These are phyloP conservation scores for Euura lappo DNA, from an alignment of 1,140 invertebrate genomes.

Conservation along the genomic window DNA sequence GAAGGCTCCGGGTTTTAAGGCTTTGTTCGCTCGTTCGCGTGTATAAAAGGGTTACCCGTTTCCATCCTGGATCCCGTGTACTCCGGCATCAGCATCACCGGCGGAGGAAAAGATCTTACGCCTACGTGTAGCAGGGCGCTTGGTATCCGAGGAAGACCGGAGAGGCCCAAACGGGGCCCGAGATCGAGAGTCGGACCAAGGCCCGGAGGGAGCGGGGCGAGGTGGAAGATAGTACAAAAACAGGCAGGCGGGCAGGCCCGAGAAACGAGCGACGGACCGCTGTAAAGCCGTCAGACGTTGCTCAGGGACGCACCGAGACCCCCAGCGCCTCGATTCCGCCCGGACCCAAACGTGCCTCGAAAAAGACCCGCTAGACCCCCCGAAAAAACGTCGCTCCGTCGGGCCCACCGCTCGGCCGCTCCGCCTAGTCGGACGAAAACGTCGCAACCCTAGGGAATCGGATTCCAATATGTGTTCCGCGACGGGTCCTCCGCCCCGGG, in stretches of 20 bases:
- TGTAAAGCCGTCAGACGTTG: conserved; percentile 39
- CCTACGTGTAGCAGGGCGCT: background rate
- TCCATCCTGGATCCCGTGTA: background rate
- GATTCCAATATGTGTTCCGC: background rate
- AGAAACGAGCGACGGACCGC: conserved; percentile 31
- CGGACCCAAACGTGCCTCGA: background rate
- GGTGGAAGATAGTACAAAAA: conserved; percentile 32
- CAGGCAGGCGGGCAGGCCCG: conserved; percentile 24
- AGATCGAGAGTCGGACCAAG: conserved; percentile 1
- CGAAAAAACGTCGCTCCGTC: background rate
- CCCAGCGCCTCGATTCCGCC: background rate
- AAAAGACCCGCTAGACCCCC: background rate
- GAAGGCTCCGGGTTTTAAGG: background rate
- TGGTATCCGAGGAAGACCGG: background rate
- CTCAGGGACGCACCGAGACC: conserved; percentile 36
- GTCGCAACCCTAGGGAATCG: background rate
- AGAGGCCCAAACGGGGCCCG: conserved; percentile 1
- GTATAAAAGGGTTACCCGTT: background rate
- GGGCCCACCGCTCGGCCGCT: too few relatives aligned
- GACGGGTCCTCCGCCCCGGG: background rate
- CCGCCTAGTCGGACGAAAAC: background rate
- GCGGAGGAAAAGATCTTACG: background rate
- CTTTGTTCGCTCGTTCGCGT: conserved; percentile 6
- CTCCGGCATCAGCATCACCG: background rate
- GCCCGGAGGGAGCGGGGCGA: conserved; percentile 3